These are phyloP conservation scores for Hyperoodon ampullatus DNA, from an alignment of 2,113 vertebrate species.

Conservation along the genomic window DNA sequence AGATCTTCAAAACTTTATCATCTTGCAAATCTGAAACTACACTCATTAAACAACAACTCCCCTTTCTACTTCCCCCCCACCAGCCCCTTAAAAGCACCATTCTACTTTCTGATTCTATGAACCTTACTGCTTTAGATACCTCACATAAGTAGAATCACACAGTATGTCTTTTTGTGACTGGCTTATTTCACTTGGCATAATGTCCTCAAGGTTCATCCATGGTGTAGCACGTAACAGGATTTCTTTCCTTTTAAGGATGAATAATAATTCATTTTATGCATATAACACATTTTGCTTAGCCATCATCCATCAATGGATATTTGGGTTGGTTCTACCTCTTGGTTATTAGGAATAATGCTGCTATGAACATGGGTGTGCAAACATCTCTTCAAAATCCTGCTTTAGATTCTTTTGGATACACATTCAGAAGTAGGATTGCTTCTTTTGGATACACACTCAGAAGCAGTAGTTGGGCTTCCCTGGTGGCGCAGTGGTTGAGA, in stretches of 20 bases:
- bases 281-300: background rate
- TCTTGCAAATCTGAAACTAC: background rate
- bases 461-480: background rate
- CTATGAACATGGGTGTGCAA: background rate
- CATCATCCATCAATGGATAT: background rate
- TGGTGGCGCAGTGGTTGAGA: too few relatives aligned
- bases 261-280: background rate
- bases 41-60: background rate
- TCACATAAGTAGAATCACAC: background rate
- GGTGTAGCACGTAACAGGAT: background rate
- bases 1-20: background rate
- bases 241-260: background rate
- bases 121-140: background rate
- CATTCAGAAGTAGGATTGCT: background rate
- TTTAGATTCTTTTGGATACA: background rate
- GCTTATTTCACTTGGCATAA: background rate
- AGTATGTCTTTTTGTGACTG: background rate
- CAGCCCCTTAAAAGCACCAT: background rate
- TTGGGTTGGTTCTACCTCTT: background rate
- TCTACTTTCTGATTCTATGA: background rate
- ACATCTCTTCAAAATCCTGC: background rate
- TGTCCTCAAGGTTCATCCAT: background rate
- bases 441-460: background rate
- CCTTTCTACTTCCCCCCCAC: too few relatives aligned
- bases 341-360: background rate